phyloP scores from a whole-genome alignment of 2,797 vertebrate genomes.

The Anomalospiza imberbis region DNA sequence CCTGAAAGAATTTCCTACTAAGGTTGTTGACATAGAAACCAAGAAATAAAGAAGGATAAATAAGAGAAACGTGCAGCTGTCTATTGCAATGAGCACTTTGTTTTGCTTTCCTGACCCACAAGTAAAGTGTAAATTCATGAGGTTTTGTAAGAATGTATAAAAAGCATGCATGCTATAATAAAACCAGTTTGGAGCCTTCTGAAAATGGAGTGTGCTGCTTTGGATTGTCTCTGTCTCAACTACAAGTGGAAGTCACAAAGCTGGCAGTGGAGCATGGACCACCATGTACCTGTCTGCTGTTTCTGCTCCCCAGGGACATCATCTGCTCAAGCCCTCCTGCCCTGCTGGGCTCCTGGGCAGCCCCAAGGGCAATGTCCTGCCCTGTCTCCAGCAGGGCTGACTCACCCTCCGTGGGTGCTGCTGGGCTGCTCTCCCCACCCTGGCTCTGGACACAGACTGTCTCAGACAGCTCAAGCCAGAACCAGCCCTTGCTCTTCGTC shows the following conservation, averaged over 20 bases:
- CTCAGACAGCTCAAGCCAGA: not conserved
- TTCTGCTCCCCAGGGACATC: not conserved
- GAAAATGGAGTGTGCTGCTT: not conserved
- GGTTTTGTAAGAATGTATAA: not conserved
- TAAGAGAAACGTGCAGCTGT: not conserved
- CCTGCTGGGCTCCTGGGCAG: not conserved
- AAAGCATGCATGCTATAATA: not conserved
- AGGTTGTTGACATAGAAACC: not conserved
- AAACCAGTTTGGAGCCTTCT: not conserved
- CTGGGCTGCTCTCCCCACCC: not conserved
- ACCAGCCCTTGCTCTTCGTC: not conserved
- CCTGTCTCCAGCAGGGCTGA: not conserved
- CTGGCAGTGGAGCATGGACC: not conserved
- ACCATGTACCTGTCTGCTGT: rapidly evolving
- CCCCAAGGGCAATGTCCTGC: not conserved
- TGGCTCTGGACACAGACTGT: not conserved
- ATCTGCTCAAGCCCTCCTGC: not conserved
- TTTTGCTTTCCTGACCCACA: not conserved
- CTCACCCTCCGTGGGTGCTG: not conserved
- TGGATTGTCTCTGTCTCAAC: not conserved
- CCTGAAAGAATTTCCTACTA: not conserved
- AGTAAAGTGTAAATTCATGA: not conserved
- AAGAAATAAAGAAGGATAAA: not conserved
- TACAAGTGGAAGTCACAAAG: not conserved
- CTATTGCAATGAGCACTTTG: not conserved